Evolutionary conservation across 2,888 invertebrate species (phyloP), one percentile per base, ranked within the genome.

Genomic region (Mantis religiosa): DNA sequence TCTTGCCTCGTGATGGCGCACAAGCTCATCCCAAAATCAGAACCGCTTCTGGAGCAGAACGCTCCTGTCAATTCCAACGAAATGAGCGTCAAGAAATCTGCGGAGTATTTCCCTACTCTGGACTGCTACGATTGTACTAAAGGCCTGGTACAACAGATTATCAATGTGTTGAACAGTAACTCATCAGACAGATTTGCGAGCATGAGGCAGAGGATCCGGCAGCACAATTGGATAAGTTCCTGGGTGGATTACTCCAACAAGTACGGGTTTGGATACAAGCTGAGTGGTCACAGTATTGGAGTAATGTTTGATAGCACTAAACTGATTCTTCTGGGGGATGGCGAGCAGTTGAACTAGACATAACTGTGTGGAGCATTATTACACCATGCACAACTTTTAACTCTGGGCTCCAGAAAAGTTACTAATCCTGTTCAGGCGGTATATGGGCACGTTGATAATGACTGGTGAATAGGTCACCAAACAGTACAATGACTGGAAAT

Each of bases 241-340:
- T 95, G 95, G 95, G 95, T 96, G 15, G 95, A 95, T 92, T 95
- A 95, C 92, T 95, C 95, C 3, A 95, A 95, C 92, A 95, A 95
- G 91, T 95, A 95, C 91, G 95, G 95, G 3, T 93, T 96, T 84
- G 95, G 95, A 14, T 96, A 95, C 91, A 95, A 95, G 91, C 92
- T 96, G 28, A 94, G 94, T 92, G 95, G 96, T 92, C 95, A 95
- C 92, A 94, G 94, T 90, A 93, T 95, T 87, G 95, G 95, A 34
- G 95, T 96, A 2, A 92, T 95, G 83, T 96, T 95, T 91, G 95
- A 95, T 92, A 93, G 93, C 89, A 95, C 95, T 1, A 93, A 95
- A 89, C 92, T 96, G 12, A 93, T 95, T 85, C 92, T 95, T 2
- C 93, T 95, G 82, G 92, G 93, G 81, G 94, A 95, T 91, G 94